These are phyloP conservation scores for Ornithoptera alexandrae DNA, from an alignment of 2,888 invertebrate genomes.

Conservation along the genomic window DNA sequence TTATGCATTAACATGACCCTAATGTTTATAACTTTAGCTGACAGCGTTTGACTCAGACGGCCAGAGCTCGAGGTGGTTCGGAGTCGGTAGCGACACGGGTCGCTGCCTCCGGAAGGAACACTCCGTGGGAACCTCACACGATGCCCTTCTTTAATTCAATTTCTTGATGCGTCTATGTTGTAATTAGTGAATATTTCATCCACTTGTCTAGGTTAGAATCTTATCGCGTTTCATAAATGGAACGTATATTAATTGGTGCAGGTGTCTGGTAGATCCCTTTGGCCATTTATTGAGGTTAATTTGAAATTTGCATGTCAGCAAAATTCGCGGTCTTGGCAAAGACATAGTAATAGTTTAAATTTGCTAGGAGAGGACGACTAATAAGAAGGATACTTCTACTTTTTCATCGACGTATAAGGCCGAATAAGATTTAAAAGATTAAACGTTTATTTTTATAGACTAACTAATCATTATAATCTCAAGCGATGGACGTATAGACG, in stretches of 20 bases:
- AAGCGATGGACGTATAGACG: too few relatives aligned
- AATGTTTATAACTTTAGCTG: conserved; percentile 6
- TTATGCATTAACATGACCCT: conserved; percentile 4
- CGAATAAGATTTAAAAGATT: too few relatives aligned
- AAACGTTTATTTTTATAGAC: too few relatives aligned
- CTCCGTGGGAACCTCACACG: conserved; percentile 62
- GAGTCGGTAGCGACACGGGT: conserved; percentile 76
- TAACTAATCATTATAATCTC: too few relatives aligned
- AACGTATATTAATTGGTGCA: conserved; percentile 8
- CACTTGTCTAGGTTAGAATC: conserved; percentile 18
- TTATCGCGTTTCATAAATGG: conserved; percentile 13
- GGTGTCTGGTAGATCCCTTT: not conserved
- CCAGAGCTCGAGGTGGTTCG: conserved; percentile 30
- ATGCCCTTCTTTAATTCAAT: conserved; percentile 54
- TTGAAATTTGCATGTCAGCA: too few relatives aligned
- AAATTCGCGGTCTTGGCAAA: not conserved
- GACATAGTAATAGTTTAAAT: not conserved
- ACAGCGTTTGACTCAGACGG: not conserved
- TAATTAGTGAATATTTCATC: conserved; percentile 35
- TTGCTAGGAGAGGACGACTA: too few relatives aligned
- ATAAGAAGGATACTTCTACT: too few relatives aligned
- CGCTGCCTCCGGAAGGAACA: conserved; percentile 74
- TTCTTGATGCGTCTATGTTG: conserved; percentile 48
- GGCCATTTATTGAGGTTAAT: not conserved
- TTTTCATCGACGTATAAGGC: too few relatives aligned